Conservation (phyloP, 2,113 vertebrate genomes). For the Hystrix cristata region DNA sequence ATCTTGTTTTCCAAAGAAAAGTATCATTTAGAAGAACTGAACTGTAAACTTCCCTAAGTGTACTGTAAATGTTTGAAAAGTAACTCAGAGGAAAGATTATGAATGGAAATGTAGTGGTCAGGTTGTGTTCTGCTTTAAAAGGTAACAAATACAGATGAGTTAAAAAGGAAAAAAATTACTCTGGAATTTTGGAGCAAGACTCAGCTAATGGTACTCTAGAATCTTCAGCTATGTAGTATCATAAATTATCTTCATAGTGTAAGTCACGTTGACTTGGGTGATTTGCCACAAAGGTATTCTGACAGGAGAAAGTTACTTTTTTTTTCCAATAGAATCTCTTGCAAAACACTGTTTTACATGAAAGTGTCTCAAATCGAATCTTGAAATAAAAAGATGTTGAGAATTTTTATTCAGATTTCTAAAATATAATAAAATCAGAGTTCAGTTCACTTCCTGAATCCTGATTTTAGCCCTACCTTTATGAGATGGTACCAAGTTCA, state of each 20-base stretch:
- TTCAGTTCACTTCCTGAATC: neutral
- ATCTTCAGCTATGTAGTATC: neutral
- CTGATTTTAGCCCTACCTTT: neutral
- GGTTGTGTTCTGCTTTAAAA: neutral
- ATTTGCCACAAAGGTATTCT: neutral
- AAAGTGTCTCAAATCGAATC: neutral
- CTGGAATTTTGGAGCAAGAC: neutral
- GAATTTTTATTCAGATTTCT: constrained; percentile 10
- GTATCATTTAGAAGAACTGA: neutral
- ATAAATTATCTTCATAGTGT: constrained; percentile 4
- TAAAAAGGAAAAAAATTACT: neutral
- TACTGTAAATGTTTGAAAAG: neutral
- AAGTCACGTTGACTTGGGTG: neutral
- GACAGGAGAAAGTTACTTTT: neutral
- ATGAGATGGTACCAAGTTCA: neutral
- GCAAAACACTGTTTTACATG: neutral
- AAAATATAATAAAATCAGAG: constrained; percentile 20
- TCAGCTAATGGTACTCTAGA: neutral
- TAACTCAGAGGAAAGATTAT: neutral
- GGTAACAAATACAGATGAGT: neutral
- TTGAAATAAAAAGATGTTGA: neutral
- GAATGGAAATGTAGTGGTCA: neutral
- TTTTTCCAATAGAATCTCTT: neutral
- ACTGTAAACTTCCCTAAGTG: neutral
- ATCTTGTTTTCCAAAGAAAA: constrained; percentile 5